Conservation (phyloP, 2,113 vertebrate species). For the Siniperca chuatsi region DNA sequence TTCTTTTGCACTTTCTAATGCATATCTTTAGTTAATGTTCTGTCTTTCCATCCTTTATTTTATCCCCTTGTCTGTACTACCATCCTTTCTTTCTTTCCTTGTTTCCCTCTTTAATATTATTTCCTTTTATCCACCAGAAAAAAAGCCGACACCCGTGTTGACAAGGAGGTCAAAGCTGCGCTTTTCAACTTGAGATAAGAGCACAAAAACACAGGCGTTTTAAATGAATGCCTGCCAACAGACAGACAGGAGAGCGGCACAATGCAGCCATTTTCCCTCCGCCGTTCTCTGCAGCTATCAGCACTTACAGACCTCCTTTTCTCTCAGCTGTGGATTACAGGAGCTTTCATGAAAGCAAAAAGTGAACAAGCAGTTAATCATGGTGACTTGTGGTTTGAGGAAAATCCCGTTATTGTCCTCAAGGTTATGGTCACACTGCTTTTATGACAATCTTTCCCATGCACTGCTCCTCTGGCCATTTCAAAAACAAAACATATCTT, state of each 20-base stretch:
- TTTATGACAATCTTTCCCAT: background rate
- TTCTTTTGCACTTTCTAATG: slow-evolving; percentile 15
- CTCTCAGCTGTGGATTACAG: background rate
- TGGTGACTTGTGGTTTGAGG: slow-evolving; percentile 8
- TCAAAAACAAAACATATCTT: background rate
- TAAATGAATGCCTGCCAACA: slow-evolving; percentile 32
- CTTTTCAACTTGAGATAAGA: slow-evolving; percentile 40
- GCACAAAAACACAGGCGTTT: background rate
- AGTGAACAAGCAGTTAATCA: slow-evolving; percentile 1
- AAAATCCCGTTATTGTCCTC: slow-evolving; percentile 14
- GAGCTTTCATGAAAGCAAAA: slow-evolving; percentile 14
- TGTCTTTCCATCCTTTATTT: background rate
- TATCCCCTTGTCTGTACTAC: background rate
- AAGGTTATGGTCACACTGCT: background rate
- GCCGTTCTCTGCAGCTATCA: slow-evolving; percentile 40
- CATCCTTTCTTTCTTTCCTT: background rate
- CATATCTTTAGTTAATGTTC: background rate
- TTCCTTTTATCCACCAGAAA: background rate
- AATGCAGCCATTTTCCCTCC: slow-evolving; percentile 29
- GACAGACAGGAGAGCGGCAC: slow-evolving; percentile 13
- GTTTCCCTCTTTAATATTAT: background rate
- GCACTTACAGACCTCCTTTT: slow-evolving; percentile 26
- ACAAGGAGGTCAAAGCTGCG: slow-evolving; percentile 36
- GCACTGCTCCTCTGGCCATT: background rate
- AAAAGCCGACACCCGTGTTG: background rate